A percentile compares a stretch with the other conserved stretches of the same genome.
phyloP scores from a whole-genome alignment of 2,113 vertebrate genomes.

The Pampusana beccarii region DNA sequence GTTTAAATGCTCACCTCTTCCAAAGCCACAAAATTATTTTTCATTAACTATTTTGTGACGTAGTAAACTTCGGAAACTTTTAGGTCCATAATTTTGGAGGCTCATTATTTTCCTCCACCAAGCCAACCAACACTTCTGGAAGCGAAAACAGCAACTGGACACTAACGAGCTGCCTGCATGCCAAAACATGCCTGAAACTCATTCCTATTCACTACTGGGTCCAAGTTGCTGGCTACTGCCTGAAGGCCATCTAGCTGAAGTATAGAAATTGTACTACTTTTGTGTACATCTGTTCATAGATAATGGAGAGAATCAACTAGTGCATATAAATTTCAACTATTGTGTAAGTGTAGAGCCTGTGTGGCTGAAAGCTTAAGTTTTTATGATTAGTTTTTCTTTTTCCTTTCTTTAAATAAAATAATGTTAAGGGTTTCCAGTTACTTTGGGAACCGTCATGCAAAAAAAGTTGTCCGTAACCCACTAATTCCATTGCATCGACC shows the following conservation, averaged over 20 bases:
- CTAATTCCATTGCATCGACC: neutral
- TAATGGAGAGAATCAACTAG: neutral
- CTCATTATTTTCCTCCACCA: neutral
- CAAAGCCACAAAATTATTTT: neutral
- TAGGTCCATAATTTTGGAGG: neutral
- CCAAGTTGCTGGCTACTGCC: neutral
- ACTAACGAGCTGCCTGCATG: neutral
- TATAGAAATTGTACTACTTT: neutral
- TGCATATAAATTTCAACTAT: accelerated
- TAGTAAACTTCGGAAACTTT: neutral
- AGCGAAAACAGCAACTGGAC: neutral
- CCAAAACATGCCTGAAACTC: neutral
- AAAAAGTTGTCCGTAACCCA: neutral
- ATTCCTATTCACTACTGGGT: neutral
- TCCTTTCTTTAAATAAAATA: neutral
- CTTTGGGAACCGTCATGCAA: neutral
- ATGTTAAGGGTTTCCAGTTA: neutral
- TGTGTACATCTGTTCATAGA: neutral
- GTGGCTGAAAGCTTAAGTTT: neutral
- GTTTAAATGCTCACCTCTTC: neutral
- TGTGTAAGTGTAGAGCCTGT: neutral
- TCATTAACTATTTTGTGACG: neutral
- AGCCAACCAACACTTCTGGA: neutral
- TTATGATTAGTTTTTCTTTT: neutral
- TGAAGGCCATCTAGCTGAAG: neutral